phyloP scores from a whole-genome alignment of 2,797 vertebrate species.

The Craterocephalus amniculus region DNA sequence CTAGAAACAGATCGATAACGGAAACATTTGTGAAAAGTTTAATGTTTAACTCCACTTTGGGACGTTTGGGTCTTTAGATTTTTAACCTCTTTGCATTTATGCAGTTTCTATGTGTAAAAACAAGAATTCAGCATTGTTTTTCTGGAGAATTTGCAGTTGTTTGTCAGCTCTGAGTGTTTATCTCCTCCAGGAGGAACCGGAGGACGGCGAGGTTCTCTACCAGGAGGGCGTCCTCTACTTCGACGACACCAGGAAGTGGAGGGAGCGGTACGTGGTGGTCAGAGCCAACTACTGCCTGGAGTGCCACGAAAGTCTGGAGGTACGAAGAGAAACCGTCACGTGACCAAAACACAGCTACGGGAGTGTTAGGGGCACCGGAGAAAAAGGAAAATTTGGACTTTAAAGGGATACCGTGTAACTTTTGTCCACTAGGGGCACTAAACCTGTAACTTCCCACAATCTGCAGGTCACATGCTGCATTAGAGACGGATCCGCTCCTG shows the following conservation, averaged over 20 bases:
- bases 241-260: slow-evolving; percentile 91
- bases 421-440: too few relatives aligned
- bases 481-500: too few relatives aligned
- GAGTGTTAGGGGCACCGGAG: too few relatives aligned
- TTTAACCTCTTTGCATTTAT: background rate
- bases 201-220: slow-evolving; percentile 80
- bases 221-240: slow-evolving; percentile 83
- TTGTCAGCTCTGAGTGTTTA: background rate
- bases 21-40: too few relatives aligned
- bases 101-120: too few relatives aligned
- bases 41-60: too few relatives aligned
- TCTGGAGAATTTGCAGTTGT: background rate
- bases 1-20: too few relatives aligned
- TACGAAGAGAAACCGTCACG: slow-evolving; percentile 55
- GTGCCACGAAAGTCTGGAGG: slow-evolving; percentile 90
- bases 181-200: slow-evolving; percentile 69
- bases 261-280: slow-evolving; percentile 86
- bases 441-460: too few relatives aligned
- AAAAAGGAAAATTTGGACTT: too few relatives aligned
- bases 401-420: too few relatives aligned
- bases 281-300: slow-evolving; percentile 89
- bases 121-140: background rate
- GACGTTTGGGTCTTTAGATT: background rate
- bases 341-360: too few relatives aligned
- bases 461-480: too few relatives aligned